Percentiles rank a stretch among this genome's conserved stretches.
Conservation (phyloP, 1,140 invertebrate genomes). For the Leucophenga varia region DNA sequence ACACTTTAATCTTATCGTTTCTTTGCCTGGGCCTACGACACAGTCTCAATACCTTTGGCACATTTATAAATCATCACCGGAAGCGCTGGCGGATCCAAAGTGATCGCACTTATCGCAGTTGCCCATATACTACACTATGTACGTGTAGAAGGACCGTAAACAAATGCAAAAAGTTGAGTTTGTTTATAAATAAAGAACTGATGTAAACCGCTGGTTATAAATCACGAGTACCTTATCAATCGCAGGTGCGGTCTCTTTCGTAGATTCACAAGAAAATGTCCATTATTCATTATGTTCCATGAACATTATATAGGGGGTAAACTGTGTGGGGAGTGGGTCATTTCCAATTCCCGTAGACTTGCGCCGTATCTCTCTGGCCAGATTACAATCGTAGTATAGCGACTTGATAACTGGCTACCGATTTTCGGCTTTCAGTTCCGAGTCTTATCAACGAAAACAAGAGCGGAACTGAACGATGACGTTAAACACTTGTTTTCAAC, state of each 20-base stretch:
- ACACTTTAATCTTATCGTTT: slow-evolving; percentile 42
- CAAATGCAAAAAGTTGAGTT: slow-evolving; percentile 18
- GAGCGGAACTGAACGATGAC: too few species aligned
- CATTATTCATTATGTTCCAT: slow-evolving; percentile 32
- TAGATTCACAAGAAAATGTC: slow-evolving; percentile 25
- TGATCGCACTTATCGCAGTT: slow-evolving; percentile 30
- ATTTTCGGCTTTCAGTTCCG: too few species aligned
- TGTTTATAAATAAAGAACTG: slow-evolving; percentile 41
- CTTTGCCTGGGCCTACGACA: slow-evolving; percentile 31
- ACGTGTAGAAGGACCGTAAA: slow-evolving; percentile 15
- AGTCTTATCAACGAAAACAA: too few species aligned
- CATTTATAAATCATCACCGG: slow-evolving; percentile 35
- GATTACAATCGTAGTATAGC: too few species aligned
- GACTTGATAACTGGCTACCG: too few species aligned
- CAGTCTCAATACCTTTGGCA: slow-evolving; percentile 22
- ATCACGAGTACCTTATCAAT: slow-evolving; percentile 18
- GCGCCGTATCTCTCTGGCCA: too few species aligned
- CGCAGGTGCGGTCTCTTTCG: slow-evolving; percentile 7
- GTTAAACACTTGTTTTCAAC: too few species aligned
- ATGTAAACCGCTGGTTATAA: slow-evolving; percentile 31
- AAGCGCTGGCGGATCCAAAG: slow-evolving; percentile 32
- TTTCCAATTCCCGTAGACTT: background rate
- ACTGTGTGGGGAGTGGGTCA: background rate
- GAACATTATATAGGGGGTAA: background rate
- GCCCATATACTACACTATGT: slow-evolving; percentile 11